Base-by-base conservation (phyloP, 1,140 invertebrate species). In the Prorops nasuta region DNA sequence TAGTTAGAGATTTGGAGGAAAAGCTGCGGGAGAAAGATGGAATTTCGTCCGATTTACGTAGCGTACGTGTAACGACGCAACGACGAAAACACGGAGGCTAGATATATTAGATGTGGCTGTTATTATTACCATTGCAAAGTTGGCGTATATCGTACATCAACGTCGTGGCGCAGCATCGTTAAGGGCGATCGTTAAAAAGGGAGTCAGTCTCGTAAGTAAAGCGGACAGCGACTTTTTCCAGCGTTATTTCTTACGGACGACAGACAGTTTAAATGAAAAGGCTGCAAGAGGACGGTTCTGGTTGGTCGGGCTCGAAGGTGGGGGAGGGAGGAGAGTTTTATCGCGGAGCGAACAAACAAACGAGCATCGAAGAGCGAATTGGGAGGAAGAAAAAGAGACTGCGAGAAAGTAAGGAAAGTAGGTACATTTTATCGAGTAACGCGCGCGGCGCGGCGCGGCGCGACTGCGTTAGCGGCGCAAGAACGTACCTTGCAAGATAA, bases 401-500 rank as follows among this genome's bases (percentile, higher is more conserved):
- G 20, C 53, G 57, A 47, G 58, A 59, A 59, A 60, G 57, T 51
- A 61, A 61, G 49, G 59, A 61, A 61, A 61, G 54, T 48, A 62
- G 59, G 54, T 48, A 54, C 50, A 45, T 49, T 60, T 62, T 60
- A 53, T 54, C 44, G 54, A 49, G 53, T 52, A 38, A 44, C 42
- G 58, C 52, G 49, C 56, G 53, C 43, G 47, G 36, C 19, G 31
- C 3, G 14, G 20, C 3, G 17, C 36, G 46, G 4, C 24, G 4
- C 24, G 24, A 10, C 24, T 28, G 24, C 24, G 10, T 4, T 28
- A 10, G 10, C 24, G 24, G 4, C 10, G 4, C 39, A 54, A 54
- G 44, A 62, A 60, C 59, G 54, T 57, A 57, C 58, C 58, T 57
- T 54, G 54, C 59, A 51, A 60, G 59, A 60, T 60, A 42, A 62